Base-by-base conservation (phyloP, 23 tunicate genomes). In the Aplidium turbinatum region DNA sequence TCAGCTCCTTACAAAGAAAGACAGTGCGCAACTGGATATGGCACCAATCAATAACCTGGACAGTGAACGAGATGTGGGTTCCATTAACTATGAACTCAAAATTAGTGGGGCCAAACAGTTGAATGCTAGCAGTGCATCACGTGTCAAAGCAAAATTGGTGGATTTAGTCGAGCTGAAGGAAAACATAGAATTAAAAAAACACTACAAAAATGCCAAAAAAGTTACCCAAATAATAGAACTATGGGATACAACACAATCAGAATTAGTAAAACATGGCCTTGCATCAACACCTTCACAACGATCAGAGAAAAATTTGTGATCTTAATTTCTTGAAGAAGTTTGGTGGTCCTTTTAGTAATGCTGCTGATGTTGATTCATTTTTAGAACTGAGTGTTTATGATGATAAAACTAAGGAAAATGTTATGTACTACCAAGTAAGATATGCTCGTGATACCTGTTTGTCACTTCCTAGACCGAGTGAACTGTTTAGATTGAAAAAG, bases 41-140 rank as follows among this genome's bases (percentile, higher is more conserved):
- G 60, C 60, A 13, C 22, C 60, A n/a, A 54, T 54, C 4, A 54
- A 54, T n/a, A 54, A 54, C 60, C 4, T 54, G 60, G 23, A 54
- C 60, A 54, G 60, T n/a, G 60, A 54, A n/a, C n/a, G 60, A n/a
- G 22, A n/a, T 54, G 22, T 54, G 4, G 60, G 60, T 18, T 54
- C 60, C 19, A 54, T 54, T 4, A 54, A 54, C 23, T 54, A n/a
- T 54, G n/a, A 54, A 54, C 21, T 54, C 24, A 54, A 54, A n/a
- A 54, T n/a, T 11, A 13, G 60, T 54, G 60, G 60, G 21, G 22
- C 60, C 6, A 54, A 54, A n/a, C 60, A 54, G 21, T 4, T n/a
- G 19, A 4, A 5, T n/a, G 19, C 22, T 5, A 4, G 22, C 4
- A 54, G 60, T n/a, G 19, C 4, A 5, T 54, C 60, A 18, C 60